Base-by-base conservation (phyloP, 2,888 invertebrate species). In the Melipona beecheii region DNA sequence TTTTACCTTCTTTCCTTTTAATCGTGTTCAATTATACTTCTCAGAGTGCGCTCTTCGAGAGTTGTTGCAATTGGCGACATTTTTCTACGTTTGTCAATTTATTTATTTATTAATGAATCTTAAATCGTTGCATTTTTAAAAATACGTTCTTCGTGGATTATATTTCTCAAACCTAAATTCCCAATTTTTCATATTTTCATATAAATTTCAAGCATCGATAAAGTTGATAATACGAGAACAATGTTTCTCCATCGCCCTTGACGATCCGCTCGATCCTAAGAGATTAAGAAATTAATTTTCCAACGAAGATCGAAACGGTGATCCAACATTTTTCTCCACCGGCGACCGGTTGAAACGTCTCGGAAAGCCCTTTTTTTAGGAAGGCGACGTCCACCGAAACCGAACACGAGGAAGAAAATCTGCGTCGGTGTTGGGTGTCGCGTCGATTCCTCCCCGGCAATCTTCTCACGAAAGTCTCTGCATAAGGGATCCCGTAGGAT, bases 401-500 rank as follows among this genome's bases (percentile, higher is more conserved):
- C 43, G 81, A 66, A 72, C 31, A 58, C 60, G 69, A 56, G 69
- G 74, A 84, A 52, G 72, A 72, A 74, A 71, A 84, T 82, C 75
- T 65, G 54, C 9, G 68, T 24, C 74, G 81, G 85, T 84, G 85
- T 80, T 74, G 72, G 83, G 62, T 83, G 77, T 83, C 83, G 82
- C 72, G 52, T 70, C 81, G 76, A 60, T 83, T 65, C 78, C 64
- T 65, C 78, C 64, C n/a, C 13, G 56, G 65, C 78, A 73, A 74
- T 64, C 78, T 78, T 88, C 78, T 85, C 81, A 72, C 80, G 82
- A 54, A 43, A 64, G 27, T 54, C 77, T 71, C 60, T 50, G 75
- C 84, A 76, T 78, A 77, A 76, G 73, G 79, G 81, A 83, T 84
- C 80, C 76, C 72, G 77, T 64, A 84, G 87, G 84, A 83, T 83